Conservation (phyloP, 2,888 invertebrate species). For the Aethes cnicana region DNA sequence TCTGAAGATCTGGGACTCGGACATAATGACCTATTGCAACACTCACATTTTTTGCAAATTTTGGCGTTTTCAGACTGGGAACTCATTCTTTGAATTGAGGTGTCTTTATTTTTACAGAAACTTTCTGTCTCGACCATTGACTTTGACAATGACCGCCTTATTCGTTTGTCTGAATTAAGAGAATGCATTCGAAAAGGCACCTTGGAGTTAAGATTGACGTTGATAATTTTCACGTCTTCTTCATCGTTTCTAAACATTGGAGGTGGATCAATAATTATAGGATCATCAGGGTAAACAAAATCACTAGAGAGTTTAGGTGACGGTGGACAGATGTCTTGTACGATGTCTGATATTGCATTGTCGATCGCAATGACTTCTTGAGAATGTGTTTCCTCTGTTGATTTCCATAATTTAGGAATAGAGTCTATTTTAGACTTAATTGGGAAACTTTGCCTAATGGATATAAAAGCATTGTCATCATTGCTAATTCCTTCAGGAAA, state of each 20-base stretch:
- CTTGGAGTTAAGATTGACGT: conserved; percentile 65
- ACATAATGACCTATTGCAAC: conserved; percentile 84
- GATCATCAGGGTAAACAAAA: conserved; percentile 51
- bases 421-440: conserved; percentile 75
- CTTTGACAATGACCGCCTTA: conserved; percentile 70
- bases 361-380: conserved; percentile 46
- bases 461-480: conserved; percentile 60
- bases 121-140: conserved; percentile 72
- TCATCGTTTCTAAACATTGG: conserved; percentile 82
- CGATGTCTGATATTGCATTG: conserved; percentile 48
- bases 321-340: conserved; percentile 68
- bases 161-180: conserved; percentile 83
- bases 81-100: conserved; percentile 67
- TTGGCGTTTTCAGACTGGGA: conserved; percentile 70
- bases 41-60: conserved; percentile 75
- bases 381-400: conserved; percentile 65
- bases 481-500: conserved; percentile 62
- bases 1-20: conserved; percentile 90
- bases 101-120: conserved; percentile 55
- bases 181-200: conserved; percentile 80
- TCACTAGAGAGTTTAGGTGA: conserved; percentile 56
- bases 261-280: conserved; percentile 80
- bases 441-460: conserved; percentile 86
- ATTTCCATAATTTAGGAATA: conserved; percentile 69
- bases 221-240: conserved; percentile 69